phyloP scores from a whole-genome alignment of 2,888 invertebrate genomes.

The Xylocampa areola region DNA sequence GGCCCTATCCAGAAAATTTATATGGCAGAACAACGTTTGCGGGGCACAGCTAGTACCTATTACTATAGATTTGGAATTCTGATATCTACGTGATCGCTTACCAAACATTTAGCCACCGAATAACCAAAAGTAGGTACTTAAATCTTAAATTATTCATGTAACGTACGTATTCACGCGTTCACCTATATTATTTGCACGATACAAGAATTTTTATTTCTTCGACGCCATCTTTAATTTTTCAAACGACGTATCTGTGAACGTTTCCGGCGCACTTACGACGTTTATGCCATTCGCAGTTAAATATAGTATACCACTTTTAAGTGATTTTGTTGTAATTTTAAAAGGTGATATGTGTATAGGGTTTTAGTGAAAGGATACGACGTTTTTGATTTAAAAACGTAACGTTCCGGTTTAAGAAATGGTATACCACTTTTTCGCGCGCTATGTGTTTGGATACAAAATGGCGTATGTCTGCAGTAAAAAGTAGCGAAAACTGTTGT shows the following conservation, averaged over 20 bases:
- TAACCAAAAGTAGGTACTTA: background rate
- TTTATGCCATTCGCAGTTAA: conserved; percentile 55
- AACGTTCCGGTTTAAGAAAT: conserved; percentile 75
- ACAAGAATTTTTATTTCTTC: conserved; percentile 43
- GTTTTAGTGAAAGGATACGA: conserved; percentile 64
- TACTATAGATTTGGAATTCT: background rate
- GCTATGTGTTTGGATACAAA: conserved; percentile 44
- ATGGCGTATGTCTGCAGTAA: conserved; percentile 57
- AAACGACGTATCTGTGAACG: conserved; percentile 43
- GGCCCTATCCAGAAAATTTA: too few relatives aligned
- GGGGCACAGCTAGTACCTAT: too few relatives aligned
- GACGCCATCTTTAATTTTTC: conserved; percentile 26
- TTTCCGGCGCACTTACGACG: conserved; percentile 57
- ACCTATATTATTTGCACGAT: conserved; percentile 50
- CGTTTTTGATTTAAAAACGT: conserved; percentile 59
- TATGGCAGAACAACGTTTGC: too few relatives aligned
- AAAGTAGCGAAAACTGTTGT: conserved; percentile 21
- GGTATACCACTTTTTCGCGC: conserved; percentile 72
- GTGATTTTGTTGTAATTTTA: conserved; percentile 27
- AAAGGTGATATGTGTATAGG: conserved; percentile 65
- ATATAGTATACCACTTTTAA: conserved; percentile 84
- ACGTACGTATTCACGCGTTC: conserved; percentile 46
- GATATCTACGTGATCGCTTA: background rate
- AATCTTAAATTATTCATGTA: conserved; percentile 39
- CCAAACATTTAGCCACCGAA: background rate